A percentile compares a stretch with the other conserved stretches of the same genome.
Conservation (phyloP, 2,888 invertebrate species). For the Drosophila sordidula region DNA sequence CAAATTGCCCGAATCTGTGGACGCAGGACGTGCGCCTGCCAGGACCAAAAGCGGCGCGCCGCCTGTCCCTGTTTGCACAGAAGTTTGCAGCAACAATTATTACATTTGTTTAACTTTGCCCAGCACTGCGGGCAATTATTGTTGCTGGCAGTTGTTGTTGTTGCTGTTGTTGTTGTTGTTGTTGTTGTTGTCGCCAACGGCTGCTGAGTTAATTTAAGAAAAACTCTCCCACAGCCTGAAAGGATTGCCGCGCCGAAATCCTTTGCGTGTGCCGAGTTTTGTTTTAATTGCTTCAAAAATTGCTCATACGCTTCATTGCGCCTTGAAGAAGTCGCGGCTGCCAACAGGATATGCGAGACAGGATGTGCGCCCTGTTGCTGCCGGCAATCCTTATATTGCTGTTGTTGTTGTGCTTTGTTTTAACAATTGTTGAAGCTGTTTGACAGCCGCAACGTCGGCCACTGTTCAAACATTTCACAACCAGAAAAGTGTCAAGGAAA, state of each 20-base stretch:
- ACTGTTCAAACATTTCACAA: constrained; percentile 81
- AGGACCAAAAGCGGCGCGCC: constrained; percentile 30
- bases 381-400: constrained; percentile 41
- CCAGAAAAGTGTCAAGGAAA: constrained; percentile 47
- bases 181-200: constrained; percentile 21
- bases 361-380: constrained; percentile 51
- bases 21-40: constrained; percentile 29
- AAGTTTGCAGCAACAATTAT: constrained; percentile 80
- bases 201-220: constrained; percentile 79
- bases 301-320: constrained; percentile 80
- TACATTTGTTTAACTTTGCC: constrained; percentile 78
- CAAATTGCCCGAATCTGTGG: constrained; percentile 77
- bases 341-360: constrained; percentile 43
- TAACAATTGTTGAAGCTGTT: constrained; percentile 58
- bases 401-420: constrained; percentile 49
- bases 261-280: constrained; percentile 74
- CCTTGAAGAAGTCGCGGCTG: constrained; percentile 64
- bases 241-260: constrained; percentile 39
- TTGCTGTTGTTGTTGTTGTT: constrained; percentile 37
- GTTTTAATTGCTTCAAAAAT: constrained; percentile 80
- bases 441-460: constrained; percentile 57
- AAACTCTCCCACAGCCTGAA: constrained; percentile 54
- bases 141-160: constrained; percentile 43
- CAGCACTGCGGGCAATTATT: constrained; percentile 61
- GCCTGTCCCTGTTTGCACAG: constrained; percentile 68